These are phyloP conservation scores for Anhinga rufa DNA, from an alignment of 2,113 vertebrate species.

Conservation along the genomic window DNA sequence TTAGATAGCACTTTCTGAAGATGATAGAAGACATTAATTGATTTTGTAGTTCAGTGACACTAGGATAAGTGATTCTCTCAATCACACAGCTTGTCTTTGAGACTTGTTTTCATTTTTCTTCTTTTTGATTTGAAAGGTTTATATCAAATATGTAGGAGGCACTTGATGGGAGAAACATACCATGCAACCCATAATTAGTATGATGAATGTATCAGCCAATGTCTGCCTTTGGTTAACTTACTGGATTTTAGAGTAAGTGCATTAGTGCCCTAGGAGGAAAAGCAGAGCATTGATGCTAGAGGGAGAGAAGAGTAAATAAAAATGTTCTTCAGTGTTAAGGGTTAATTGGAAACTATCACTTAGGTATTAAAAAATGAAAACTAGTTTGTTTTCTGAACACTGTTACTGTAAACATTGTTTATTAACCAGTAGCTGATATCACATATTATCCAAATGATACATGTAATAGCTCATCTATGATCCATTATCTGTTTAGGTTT, in stretches of 20 bases:
- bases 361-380: neutral
- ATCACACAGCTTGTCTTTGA: neutral
- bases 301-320: neutral
- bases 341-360: neutral
- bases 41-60: slow-evolving; percentile 65
- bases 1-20: slow-evolving; percentile 50
- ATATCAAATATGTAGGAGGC: slow-evolving; percentile 49
- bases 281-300: neutral
- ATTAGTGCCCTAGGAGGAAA: neutral
- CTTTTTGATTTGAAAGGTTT: slow-evolving; percentile 46
- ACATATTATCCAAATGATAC: accelerated
- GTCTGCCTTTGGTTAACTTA: neutral
- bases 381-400: neutral
- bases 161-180: slow-evolving; percentile 34
- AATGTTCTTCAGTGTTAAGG: neutral
- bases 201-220: neutral
- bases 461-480: neutral
- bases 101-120: slow-evolving; percentile 48
- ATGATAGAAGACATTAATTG: slow-evolving; percentile 67
- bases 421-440: neutral
- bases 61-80: slow-evolving; percentile 63
- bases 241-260: neutral
- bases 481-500: neutral
- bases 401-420: neutral
- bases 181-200: slow-evolving; percentile 49